phyloP scores from a whole-genome alignment of 2,113 vertebrate species.

The Nycticryphes semicollaris region DNA sequence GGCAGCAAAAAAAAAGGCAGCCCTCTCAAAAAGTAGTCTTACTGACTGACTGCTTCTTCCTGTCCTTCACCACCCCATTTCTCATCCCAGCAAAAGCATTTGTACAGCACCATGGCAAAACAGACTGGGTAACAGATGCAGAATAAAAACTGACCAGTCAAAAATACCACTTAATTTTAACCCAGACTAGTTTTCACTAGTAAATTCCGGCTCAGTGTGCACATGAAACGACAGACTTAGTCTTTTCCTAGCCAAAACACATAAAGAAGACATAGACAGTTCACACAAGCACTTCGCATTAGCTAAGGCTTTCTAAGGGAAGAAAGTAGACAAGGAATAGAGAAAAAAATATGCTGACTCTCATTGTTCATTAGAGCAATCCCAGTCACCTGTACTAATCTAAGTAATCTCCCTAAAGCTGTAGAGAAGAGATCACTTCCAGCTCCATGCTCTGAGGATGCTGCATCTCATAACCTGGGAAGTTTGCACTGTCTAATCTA shows the following conservation, averaged over 20 bases:
- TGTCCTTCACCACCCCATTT: background rate
- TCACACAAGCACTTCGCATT: background rate
- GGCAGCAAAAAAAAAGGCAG: background rate
- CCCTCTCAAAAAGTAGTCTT: background rate
- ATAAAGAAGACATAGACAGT: background rate
- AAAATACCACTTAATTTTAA: constrained; percentile 7
- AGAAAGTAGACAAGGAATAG: background rate
- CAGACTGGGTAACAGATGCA: background rate
- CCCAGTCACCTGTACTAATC: background rate
- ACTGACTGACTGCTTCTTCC: background rate
- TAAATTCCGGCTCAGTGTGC: background rate
- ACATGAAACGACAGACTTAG: background rate
- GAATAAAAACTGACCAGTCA: constrained; percentile 11
- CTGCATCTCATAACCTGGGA: background rate
- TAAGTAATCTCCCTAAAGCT: background rate
- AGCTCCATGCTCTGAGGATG: background rate
- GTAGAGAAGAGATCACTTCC: background rate
- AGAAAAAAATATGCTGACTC: background rate
- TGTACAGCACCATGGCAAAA: background rate
- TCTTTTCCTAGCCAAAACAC: background rate
- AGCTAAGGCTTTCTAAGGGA: background rate
- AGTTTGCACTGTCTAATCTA: background rate
- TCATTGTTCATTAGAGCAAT: background rate
- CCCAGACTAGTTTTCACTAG: background rate
- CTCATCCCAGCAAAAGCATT: constrained; percentile 1